These are phyloP conservation scores for Dicyrtomina minuta DNA, from an alignment of 2,888 invertebrate species.

Conservation along the genomic window DNA sequence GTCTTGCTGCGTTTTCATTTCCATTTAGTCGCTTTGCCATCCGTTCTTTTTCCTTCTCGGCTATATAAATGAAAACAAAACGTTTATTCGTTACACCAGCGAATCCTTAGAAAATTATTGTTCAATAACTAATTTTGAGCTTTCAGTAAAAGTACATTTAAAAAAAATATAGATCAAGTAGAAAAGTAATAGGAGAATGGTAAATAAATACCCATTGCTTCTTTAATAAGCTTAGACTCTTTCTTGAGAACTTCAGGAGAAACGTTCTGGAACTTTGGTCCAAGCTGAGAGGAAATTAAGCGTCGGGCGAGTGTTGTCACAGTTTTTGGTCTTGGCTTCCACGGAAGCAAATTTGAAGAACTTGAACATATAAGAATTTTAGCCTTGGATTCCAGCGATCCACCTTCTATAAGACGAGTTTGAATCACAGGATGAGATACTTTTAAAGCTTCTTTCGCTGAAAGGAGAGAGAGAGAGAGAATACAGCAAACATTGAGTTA, in stretches of 20 bases:
- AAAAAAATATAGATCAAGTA: too few species aligned
- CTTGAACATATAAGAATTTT: constrained; percentile 15
- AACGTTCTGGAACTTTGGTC: constrained; percentile 16
- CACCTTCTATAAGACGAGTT: constrained; percentile 18
- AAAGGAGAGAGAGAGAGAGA: neutral
- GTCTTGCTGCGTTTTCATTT: neutral
- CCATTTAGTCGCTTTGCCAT: neutral
- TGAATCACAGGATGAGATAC: constrained; percentile 30
- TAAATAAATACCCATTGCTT: constrained; percentile 29
- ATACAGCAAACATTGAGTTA: too few species aligned
- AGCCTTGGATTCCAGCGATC: constrained; percentile 24
- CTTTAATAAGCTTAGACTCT: constrained; percentile 23
- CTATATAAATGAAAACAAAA: neutral
- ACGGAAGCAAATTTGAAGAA: constrained; percentile 26
- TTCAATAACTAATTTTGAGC: too few species aligned
- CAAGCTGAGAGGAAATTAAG: constrained; percentile 27
- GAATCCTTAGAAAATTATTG: too few species aligned
- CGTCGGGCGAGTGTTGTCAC: constrained; percentile 25
- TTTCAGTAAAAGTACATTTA: too few species aligned
- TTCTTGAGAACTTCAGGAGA: constrained; percentile 18
- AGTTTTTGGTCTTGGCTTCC: constrained; percentile 32
- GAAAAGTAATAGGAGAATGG: too few species aligned
- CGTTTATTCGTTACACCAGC: too few species aligned
- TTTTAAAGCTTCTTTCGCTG: constrained; percentile 27
- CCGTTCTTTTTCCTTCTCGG: constrained; percentile 14